Percentiles rank a stretch among this genome's conserved stretches.
These are phyloP conservation scores for Melanerpes aurifrons DNA, from an alignment of 2,113 vertebrate genomes.

Conservation along the genomic window DNA sequence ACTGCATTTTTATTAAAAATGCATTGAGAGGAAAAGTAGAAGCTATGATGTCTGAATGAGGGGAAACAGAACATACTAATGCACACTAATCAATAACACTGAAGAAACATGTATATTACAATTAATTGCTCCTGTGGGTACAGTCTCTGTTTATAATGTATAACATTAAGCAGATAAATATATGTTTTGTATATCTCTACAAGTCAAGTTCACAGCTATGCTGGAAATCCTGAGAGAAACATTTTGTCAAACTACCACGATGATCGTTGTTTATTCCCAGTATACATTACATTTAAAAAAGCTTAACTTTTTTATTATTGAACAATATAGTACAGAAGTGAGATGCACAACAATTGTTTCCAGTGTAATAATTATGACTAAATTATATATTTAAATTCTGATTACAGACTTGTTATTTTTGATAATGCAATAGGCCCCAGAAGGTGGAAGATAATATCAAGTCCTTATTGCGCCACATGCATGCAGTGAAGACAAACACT, in stretches of 20 bases:
- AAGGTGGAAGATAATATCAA: not conserved
- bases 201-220: not conserved
- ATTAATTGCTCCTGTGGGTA: not conserved
- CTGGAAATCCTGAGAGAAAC: not conserved
- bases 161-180: not conserved
- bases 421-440: not conserved
- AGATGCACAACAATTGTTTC: not conserved
- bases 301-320: not conserved
- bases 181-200: not conserved
- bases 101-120: constrained; percentile 24
- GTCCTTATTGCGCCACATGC: not conserved
- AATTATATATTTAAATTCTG: not conserved
- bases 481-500: not conserved
- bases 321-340: not conserved
- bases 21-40: not conserved
- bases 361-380: not conserved
- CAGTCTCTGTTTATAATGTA: not conserved
- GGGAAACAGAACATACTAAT: not conserved
- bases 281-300: not conserved
- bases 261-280: not conserved
- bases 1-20: not conserved
- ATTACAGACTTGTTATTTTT: not conserved
- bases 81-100: not conserved
- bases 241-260: not conserved
- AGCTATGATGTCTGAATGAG: not conserved